Evolutionary conservation across 2,797 vertebrate species (phyloP), one percentile per base, ranked within the genome.

Genomic region (Pseudomugil gertrudae): DNA sequence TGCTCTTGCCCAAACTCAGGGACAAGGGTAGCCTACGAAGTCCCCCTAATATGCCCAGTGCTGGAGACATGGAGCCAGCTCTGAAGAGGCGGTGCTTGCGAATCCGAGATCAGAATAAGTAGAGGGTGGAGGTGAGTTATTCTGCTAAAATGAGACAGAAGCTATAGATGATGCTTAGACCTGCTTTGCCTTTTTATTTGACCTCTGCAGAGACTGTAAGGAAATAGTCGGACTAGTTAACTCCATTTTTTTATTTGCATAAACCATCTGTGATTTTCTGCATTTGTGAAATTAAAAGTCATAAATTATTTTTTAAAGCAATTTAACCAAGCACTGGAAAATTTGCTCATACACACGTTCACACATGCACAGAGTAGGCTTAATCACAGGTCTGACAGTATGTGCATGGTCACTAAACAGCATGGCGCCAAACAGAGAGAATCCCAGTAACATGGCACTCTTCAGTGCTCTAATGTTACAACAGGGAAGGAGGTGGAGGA

Each of bases 61-160:
- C 94, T 57, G 95, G 95, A 85, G 96, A 98, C 90, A 94, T 96
- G 90, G 95, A 98, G 91, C 97, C 97, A 75, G 95, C 96, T 67
- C 89, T 97, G 89, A 99, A 99, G 95, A 96, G 97, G 90, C 95
- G 96, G 92, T 99, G 98, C 88, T 94, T 99, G 84, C 95, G 97
- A 92, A 96, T 97, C 93, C 95, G 97, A 92, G 98, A 99, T 95
- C 97, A 98, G 94, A 99, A 98, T 95, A 98, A 98, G 92, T 99
- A 92, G 84, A 83, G 61, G 66, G 77, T 35, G 27, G 62, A 90
- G 89, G 91, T 91, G 70, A 86, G 87, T 73, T 45, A 72, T 80
- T 69, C 27, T 61, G 7, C 70, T 72, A 33, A 47, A 63, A 27
- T 57, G 19, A 30, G 10, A 62, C 27, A 24, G 4, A 67, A 62